These are phyloP conservation scores for Rambutsinella grinnellia DNA, from an alignment of 2,888 invertebrate species.

Conservation along the genomic window DNA sequence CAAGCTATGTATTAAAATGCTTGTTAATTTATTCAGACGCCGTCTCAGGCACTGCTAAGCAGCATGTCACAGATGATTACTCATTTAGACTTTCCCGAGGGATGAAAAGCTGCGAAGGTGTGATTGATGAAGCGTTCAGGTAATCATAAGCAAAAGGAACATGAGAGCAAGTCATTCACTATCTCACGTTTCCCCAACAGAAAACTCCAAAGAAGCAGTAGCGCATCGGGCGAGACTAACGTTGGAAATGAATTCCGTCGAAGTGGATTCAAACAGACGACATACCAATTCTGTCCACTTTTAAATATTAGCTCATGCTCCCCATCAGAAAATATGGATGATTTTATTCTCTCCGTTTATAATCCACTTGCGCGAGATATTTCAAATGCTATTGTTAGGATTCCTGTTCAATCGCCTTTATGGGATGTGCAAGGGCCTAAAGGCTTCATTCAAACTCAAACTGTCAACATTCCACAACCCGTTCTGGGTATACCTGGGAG, in stretches of 20 bases:
- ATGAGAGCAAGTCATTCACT: no score
- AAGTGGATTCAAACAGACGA: conserved; percentile 29
- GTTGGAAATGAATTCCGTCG: conserved; percentile 21
- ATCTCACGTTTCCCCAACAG: background rate
- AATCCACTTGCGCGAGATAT: conserved; percentile 75
- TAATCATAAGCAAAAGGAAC: conserved; percentile 69
- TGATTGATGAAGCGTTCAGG: conserved; percentile 75
- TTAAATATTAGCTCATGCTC: conserved; percentile 76
- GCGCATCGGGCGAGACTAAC: background rate
- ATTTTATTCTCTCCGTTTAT: conserved; percentile 75
- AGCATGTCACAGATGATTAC: conserved; percentile 91
- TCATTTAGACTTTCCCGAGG: conserved; percentile 80
- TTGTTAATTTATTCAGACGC: conserved; percentile 78
- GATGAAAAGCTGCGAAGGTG: conserved; percentile 74
- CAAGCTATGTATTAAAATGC: no score
- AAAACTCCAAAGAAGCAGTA: background rate
- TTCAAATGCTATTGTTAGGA: conserved; percentile 61
- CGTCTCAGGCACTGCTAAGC: conserved; percentile 88
- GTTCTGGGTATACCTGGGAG: conserved; percentile 77
- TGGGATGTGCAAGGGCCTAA: conserved; percentile 61
- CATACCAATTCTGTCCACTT: conserved; percentile 71
- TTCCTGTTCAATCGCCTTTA: conserved; percentile 60
- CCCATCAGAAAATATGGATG: conserved; percentile 71
- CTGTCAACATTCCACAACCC: conserved; percentile 74
- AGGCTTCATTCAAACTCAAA: conserved; percentile 44